These are phyloP conservation scores for Melanchra persicariae DNA, from an alignment of 2,888 invertebrate genomes.

Conservation along the genomic window DNA sequence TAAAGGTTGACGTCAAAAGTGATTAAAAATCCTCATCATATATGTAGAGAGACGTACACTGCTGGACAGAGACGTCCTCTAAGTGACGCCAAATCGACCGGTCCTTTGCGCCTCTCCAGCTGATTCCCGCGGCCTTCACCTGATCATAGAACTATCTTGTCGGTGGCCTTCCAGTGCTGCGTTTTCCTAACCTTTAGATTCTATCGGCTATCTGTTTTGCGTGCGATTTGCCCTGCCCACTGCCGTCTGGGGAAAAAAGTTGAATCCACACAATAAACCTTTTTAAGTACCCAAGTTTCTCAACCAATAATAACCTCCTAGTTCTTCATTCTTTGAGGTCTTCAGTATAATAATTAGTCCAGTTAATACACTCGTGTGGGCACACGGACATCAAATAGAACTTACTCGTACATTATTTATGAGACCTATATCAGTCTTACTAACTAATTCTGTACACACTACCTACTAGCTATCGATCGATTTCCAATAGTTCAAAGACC, in stretches of 20 bases:
- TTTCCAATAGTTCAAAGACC: neutral
- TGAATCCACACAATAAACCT: too few species aligned
- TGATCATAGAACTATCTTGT: too few species aligned
- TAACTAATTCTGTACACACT: neutral
- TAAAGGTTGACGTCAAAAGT: neutral
- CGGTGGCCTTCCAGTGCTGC: neutral
- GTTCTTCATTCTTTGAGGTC: neutral
- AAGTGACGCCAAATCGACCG: too few species aligned
- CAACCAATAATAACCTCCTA: neutral
- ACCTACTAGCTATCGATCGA: constrained; percentile 3
- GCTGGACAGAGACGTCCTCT: too few species aligned
- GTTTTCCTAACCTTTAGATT: neutral
- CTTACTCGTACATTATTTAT: constrained; percentile 15
- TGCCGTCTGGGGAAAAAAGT: too few species aligned
- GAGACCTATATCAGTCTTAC: too few species aligned
- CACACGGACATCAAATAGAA: neutral
- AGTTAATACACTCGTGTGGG: neutral
- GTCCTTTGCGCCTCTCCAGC: too few species aligned
- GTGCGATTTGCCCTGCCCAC: too few species aligned
- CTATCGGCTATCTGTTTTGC: too few species aligned
- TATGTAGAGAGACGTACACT: too few species aligned
- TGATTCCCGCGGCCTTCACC: too few species aligned
- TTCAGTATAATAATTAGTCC: neutral
- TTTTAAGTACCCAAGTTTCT: neutral
- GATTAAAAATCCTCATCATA: too few species aligned